phyloP scores from a whole-genome alignment of 2,797 vertebrate species.

The Lerista edwardsae region DNA sequence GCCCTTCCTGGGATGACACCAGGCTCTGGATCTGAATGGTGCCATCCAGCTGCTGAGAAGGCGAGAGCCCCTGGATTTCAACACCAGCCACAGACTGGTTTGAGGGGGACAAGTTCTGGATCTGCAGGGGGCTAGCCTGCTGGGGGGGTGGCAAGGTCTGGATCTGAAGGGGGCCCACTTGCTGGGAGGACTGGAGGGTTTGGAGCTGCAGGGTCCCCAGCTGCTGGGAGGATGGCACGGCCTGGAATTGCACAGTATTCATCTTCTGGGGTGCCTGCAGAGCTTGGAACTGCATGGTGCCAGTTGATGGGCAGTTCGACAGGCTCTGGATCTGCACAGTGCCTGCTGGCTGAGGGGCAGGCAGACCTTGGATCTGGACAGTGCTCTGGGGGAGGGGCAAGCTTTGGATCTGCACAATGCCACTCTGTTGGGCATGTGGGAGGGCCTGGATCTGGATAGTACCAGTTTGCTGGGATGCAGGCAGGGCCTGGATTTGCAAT shows the following conservation, averaged over 20 bases:
- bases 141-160: background rate
- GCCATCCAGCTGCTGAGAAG: constrained; percentile 12
- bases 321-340: constrained; percentile 31
- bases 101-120: constrained; percentile 34
- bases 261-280: background rate
- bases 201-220: constrained; percentile 26
- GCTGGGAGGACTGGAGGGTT: constrained; percentile 45
- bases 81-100: constrained; percentile 17
- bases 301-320: background rate
- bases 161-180: constrained; percentile 38
- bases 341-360: background rate
- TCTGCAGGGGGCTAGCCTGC: constrained; percentile 60
- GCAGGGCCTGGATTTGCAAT: constrained; percentile 32
- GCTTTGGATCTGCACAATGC: constrained; percentile 20
- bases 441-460: constrained; percentile 32
- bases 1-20: constrained; percentile 29
- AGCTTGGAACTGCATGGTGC: constrained; percentile 16
- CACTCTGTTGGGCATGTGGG: background rate
- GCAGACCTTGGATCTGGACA: constrained; percentile 38
- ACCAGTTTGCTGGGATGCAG: background rate
- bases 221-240: background rate
- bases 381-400: background rate
- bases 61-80: constrained; percentile 25
- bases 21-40: constrained; percentile 40
- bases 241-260: constrained; percentile 27